Evolutionary conservation across 2,113 vertebrate genomes (phyloP).

Genomic region (Neogobius melanostomus): DNA sequence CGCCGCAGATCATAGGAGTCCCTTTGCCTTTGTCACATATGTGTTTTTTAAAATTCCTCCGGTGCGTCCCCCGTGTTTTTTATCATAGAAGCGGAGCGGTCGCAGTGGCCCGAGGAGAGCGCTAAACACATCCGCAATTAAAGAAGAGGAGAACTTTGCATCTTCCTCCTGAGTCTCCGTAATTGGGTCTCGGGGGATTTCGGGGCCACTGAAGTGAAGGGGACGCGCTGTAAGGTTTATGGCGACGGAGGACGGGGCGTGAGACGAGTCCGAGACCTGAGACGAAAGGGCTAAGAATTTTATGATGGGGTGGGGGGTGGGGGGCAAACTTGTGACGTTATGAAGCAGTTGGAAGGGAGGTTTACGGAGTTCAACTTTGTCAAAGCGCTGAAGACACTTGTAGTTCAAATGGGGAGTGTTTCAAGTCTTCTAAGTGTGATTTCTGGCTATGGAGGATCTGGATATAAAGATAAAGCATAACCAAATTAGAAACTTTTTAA

Average conservation of each 20-base stretch:
- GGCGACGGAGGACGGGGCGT: constrained; percentile 13
- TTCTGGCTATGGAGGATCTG: not conserved
- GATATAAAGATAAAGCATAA: not conserved
- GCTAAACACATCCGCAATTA: constrained; percentile 73
- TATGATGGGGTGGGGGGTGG: not conserved
- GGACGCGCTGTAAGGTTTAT: constrained; percentile 11
- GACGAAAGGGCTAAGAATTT: constrained; percentile 18
- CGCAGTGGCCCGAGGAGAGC: constrained; percentile 61
- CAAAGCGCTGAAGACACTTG: not conserved
- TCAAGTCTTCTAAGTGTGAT: not conserved
- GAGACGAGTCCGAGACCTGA: not conserved
- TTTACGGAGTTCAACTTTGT: not conserved
- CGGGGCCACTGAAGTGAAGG: constrained; percentile 39
- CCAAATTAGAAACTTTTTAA: not conserved
- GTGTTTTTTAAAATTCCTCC: constrained; percentile 57
- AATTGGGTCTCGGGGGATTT: constrained; percentile 77
- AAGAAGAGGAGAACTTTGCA: constrained; percentile 66
- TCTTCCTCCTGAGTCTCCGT: constrained; percentile 59
- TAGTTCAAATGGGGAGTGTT: not conserved
- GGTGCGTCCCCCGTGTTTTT: constrained; percentile 49
- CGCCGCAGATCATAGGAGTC: constrained; percentile 42
- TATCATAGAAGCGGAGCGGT: constrained; percentile 58
- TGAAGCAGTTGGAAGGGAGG: not conserved
- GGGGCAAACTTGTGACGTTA: constrained; percentile 7
- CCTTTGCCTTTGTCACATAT: constrained; percentile 62